Base-by-base conservation (phyloP, 2,113 vertebrate genomes). In the Mirza zaza region DNA sequence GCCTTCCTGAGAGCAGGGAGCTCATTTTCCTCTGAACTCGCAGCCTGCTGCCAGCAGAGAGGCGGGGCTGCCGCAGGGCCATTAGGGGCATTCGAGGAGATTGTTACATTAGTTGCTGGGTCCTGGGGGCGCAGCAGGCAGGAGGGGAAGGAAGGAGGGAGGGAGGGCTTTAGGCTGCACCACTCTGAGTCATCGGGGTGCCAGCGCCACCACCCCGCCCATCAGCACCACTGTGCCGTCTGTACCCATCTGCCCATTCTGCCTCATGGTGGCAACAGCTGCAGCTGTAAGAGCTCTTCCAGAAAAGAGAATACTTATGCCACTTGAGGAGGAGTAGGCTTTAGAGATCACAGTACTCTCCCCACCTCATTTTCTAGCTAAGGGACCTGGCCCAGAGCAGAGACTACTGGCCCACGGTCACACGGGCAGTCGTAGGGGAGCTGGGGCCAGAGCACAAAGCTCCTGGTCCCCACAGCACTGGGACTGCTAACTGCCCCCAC, bases 21-120 rank as follows among this genome's bases (percentile, higher is more conserved):
- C 96, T 96, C 96, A 17, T 96, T 96, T 85, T 97, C 17, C 71
- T 97, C 95, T 63, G 92, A 97, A 95, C 71, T 79, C n/a, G 71
- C 92, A 92, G 91, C 52, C 39, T 32, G 93, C 97, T 97, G 82
- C 89, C 83, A 90, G 96, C 86, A 96, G 94, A 91, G 96, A 79
- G 17, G 79, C 17, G 29, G 95, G 75, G 80, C 77, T 92, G 48
- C 48, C 10, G 96, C 73, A 95, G 97, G 92, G 70, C 95, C 70
- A 36, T 97, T 96, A 81, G 4, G 39, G 75, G 82, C 11, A 63
- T n/a, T n/a, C 12, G 32, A 96, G 92, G 81, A 97, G 77, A 97
- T 15, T 5, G 13, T 71, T 88, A 81, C 82, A 65, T 39, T 61
- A 55, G 65, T 32, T 23, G 12, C 80, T 93, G 67, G 70, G 39